Base-by-base conservation (phyloP, 2,797 vertebrate genomes). In the Sebastes dallii region DNA sequence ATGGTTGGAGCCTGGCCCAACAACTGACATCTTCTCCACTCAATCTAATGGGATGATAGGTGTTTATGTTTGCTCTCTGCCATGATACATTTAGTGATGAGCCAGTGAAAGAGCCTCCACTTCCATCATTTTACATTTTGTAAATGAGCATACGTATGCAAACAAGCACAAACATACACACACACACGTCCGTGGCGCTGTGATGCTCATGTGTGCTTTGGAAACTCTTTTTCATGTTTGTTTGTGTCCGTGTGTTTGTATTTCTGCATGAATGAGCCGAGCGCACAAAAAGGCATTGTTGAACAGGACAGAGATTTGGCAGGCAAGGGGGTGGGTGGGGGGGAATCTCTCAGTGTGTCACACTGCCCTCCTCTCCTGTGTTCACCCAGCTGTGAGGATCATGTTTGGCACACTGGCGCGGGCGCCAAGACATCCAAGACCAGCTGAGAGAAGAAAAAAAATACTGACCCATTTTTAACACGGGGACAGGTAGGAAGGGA, bases 351-450 rank as follows among this genome's bases (percentile, higher is more conserved):
- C 69, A 20, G 71, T 62, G 72, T 4, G 56, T 68, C 39, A 16
- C 32, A 4, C 83, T 89, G 73, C 72, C 83, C 84, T 89, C 69
- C 58, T 88, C 85, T 72, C 77, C 81, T 69, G 84, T 88, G 91
- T 89, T 89, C 87, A 81, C 74, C 89, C 79, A 90, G 91, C 88
- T 88, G 88, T 86, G 86, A 85, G 86, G 86, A 83, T 84, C 88
- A 66, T 79, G 89, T 89, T 87, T 89, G 91, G 90, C 91, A 88
- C 75, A 71, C 58, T 62, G 81, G 68, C 69, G 79, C 56, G 8
- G 88, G 79, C 81, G 77, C 78, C 55, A 9, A 79, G 82, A 84
- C 80, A 79, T 70, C 73, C 66, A 66, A 75, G 59, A 68, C 81
- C 75, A 84, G 82, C 72, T 50, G 85, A 85, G 80, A 59, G 71